Base-by-base conservation (phyloP, 2,797 vertebrate species). In the Coracias cyanogaster region DNA sequence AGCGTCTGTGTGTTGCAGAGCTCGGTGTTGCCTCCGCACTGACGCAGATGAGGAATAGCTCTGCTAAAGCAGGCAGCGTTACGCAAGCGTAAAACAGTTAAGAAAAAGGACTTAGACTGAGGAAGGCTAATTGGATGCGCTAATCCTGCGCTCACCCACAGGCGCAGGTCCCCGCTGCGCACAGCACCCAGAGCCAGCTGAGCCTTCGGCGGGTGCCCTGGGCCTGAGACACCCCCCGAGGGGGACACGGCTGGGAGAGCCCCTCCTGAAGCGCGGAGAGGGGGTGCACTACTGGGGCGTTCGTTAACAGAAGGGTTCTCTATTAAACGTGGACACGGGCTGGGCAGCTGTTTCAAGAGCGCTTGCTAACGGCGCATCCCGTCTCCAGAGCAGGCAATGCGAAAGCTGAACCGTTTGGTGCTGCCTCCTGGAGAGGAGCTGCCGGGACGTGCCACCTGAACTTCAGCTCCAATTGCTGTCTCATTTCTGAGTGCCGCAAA, bases 111-210 rank as follows among this genome's bases (percentile, higher is more conserved):
- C 89, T 93, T 88, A 91, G 78, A n/a, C 4, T 19, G 90, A 70
- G 72, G 72, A 65, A 15, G 1, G 2, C 78, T 93, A 94, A 95
- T 82, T 60, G 95, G 94, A 91, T 94, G 89, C 85, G 67, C 91
- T 91, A 93, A 93, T 86, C 91, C 72, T 24, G 81, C 10, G 0
- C 70, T 49, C n/a, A n/a, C n/a, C n/a, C n/a, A n/a, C 8, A 7
- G 31, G 18, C 54, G 10, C 29, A 8, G 41, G 9, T 21, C 66
- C 62, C 49, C 0, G 2, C 48, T 15, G 48, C 46, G 48, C 46
- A 16, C 41, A 20, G 81, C 12, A 18, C 48, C 43, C 25, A 26
- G 19, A 29, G 46, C 46, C 21, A 54, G 49, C 20, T 2, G 76
- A 84, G 26, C 29, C 19, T 15, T 6, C 29, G 10, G 33, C 0